phyloP scores from a whole-genome alignment of 2,888 invertebrate species.

The Sthenelais limicola region DNA sequence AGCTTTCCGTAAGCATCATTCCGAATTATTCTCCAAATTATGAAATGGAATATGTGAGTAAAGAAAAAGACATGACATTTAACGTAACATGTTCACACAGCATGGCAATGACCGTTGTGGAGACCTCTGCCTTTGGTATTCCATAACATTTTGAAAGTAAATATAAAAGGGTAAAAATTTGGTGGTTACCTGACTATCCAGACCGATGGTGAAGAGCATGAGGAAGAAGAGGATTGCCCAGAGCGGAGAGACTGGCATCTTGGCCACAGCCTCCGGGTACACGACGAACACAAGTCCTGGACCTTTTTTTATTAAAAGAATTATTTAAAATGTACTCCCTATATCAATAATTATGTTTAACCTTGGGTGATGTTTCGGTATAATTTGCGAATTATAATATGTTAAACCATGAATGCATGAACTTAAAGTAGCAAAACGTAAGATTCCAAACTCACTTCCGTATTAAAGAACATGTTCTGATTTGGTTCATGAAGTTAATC shows the following conservation, averaged over 20 bases:
- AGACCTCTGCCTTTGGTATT: constrained; percentile 12
- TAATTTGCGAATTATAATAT: too few species aligned
- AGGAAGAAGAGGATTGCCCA: constrained; percentile 50
- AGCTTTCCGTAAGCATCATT: too few species aligned
- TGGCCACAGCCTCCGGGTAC: constrained; percentile 67
- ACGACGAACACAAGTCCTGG: constrained; percentile 72
- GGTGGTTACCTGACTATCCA: constrained; percentile 48
- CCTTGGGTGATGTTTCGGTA: too few species aligned
- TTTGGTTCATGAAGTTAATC: neutral
- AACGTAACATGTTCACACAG: constrained; percentile 4
- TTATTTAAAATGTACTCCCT: too few species aligned
- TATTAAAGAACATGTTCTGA: neutral
- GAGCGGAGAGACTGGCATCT: constrained; percentile 44
- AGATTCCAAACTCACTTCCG: too few species aligned
- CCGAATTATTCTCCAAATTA: too few species aligned
- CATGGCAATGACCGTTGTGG: constrained; percentile 12
- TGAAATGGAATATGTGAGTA: too few species aligned
- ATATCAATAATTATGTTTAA: too few species aligned
- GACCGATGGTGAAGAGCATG: constrained; percentile 49
- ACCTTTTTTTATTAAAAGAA: too few species aligned
- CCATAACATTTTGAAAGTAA: constrained; percentile 2
- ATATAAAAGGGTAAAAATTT: neutral
- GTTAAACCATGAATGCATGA: too few species aligned
- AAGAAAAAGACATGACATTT: too few species aligned
- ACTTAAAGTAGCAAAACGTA: too few species aligned